phyloP scores from a whole-genome alignment of 2,888 invertebrate genomes.

The Bombylius major region DNA sequence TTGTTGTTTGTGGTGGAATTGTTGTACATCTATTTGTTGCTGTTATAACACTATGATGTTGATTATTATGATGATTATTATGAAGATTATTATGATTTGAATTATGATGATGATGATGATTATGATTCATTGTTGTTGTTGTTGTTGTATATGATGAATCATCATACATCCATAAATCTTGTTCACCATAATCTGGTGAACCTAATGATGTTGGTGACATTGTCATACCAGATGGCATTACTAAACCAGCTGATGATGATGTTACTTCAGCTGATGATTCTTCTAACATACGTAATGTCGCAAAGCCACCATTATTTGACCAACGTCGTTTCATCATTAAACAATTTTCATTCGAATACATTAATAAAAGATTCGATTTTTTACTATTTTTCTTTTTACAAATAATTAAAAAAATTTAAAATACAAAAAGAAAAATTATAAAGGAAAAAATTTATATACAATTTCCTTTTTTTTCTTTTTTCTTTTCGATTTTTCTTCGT shows the following conservation, averaged over 20 bases:
- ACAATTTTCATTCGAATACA: background rate
- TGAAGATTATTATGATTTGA: background rate
- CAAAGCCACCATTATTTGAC: conserved; percentile 60
- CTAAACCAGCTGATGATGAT: conserved; percentile 46
- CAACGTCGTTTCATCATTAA: conserved; percentile 61
- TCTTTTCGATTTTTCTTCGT: too few species aligned
- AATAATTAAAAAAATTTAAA: too few species aligned
- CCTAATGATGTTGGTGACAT: conserved; percentile 62
- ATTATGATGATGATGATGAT: background rate
- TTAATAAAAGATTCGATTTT: background rate
- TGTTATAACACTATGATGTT: conserved; percentile 33
- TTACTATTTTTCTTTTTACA: too few species aligned
- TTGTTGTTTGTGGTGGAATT: conserved; percentile 38
- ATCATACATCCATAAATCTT: conserved; percentile 66
- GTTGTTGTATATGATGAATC: conserved; percentile 29
- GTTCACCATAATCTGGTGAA: conserved; percentile 63
- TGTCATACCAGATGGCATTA: conserved; percentile 54
- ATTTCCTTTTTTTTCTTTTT: too few species aligned
- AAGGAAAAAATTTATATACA: too few species aligned
- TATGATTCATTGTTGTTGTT: conserved; percentile 9
- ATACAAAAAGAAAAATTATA: too few species aligned
- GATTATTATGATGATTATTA: background rate
- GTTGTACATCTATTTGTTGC: conserved; percentile 38
- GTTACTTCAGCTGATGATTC: conserved; percentile 65
- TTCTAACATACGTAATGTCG: conserved; percentile 54